A percentile compares a stretch with the other conserved stretches of the same genome.
Evolutionary conservation across 2,888 invertebrate genomes (phyloP).

Genomic region (Agelastica alni): DNA sequence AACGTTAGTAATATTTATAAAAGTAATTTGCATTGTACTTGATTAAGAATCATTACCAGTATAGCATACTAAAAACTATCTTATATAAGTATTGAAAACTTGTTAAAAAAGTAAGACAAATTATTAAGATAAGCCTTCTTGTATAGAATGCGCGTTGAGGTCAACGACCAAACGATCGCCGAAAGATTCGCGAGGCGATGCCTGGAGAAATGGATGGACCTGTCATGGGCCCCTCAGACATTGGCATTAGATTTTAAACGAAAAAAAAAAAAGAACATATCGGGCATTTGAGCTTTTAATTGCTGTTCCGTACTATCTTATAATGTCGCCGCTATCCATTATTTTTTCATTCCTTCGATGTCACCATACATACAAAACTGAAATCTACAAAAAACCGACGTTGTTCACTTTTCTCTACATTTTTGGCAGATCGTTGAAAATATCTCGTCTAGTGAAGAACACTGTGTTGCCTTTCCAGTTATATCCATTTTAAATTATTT

Average conservation of each 20-base stretch:
- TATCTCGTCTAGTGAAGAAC: no score
- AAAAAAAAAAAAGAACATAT: conserved; percentile 2
- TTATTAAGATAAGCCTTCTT: neutral
- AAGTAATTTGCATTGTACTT: no score
- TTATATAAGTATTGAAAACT: no score
- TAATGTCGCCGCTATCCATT: neutral
- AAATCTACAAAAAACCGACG: no score
- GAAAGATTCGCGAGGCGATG: conserved; percentile 19
- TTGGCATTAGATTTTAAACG: conserved; percentile 5
- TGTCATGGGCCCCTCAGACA: conserved; percentile 22
- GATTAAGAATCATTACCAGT: no score
- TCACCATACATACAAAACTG: no score
- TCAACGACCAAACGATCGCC: conserved; percentile 27
- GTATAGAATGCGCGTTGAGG: conserved; percentile 18
- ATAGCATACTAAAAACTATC: no score
- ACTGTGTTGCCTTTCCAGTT: no score
- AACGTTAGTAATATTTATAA: no score
- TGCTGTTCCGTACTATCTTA: conserved; percentile 2
- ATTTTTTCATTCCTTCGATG: neutral
- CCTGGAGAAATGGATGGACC: conserved; percentile 25
- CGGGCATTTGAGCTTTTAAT: conserved; percentile 2
- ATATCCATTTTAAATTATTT: no score
- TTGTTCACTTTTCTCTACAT: no score
- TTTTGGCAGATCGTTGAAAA: neutral
- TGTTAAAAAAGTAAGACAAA: no score